Conservation (phyloP, 1,140 invertebrate genomes). For the Atta cephalotes region DNA sequence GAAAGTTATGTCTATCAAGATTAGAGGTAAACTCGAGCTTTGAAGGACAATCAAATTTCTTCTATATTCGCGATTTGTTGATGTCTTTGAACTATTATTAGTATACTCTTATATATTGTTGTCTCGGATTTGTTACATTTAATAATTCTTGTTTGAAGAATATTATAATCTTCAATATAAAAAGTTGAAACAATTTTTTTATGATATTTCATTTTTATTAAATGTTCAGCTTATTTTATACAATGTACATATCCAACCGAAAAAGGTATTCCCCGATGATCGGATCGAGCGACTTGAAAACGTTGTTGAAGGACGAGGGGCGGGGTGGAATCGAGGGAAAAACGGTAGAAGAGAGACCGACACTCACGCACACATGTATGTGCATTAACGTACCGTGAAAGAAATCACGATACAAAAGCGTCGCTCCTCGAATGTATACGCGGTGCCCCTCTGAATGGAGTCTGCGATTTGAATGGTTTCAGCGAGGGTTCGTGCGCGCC, state of each 20-base stretch:
- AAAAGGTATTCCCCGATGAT: constrained; percentile 39
- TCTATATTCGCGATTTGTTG: background rate
- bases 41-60: constrained; percentile 20
- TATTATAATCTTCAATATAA: background rate
- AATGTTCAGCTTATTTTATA: constrained; percentile 9
- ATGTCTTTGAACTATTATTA: constrained; percentile 12
- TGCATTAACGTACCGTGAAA: constrained; percentile 75
- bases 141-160: background rate
- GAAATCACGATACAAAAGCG: constrained; percentile 83
- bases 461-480: constrained; percentile 82
- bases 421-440: constrained; percentile 77
- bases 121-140: background rate
- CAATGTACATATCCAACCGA: constrained; percentile 30
- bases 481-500: constrained; percentile 80
- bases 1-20: constrained; percentile 68
- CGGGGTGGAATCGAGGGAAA: constrained; percentile 42
- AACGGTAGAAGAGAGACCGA: constrained; percentile 66
- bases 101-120: background rate
- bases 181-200: background rate
- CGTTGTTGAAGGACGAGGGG: constrained; percentile 22
- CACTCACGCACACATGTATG: constrained; percentile 14
- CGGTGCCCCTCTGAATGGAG: constrained; percentile 81
- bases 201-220: background rate
- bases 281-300: constrained; percentile 60
- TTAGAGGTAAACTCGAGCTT: constrained; percentile 36